Percentiles rank a stretch among this genome's conserved stretches.
phyloP scores from a whole-genome alignment of 2,113 vertebrate genomes.

The Thamnaconus septentrionalis region DNA sequence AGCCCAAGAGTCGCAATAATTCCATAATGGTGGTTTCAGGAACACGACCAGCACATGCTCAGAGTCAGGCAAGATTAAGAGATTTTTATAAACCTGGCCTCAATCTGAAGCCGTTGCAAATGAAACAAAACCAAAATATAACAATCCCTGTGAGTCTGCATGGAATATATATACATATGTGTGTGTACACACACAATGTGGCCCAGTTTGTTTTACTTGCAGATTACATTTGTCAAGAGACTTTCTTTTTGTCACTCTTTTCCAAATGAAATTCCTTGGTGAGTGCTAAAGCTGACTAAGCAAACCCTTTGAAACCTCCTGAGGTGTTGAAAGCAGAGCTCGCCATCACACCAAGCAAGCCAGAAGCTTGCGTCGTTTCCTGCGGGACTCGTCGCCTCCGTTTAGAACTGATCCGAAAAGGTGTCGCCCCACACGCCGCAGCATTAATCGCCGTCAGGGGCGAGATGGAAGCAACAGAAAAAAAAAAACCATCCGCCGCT shows the following conservation, averaged over 20 bases:
- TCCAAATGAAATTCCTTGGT: slow-evolving; percentile 21
- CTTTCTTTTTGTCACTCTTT: slow-evolving; percentile 22
- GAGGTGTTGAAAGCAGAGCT: slow-evolving; percentile 23
- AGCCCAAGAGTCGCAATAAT: slow-evolving; percentile 1
- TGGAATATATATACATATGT: neutral
- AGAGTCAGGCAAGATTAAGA: slow-evolving; percentile 62
- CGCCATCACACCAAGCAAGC: neutral
- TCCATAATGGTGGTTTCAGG: slow-evolving; percentile 33
- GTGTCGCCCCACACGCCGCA: slow-evolving; percentile 38
- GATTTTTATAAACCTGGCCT: slow-evolving; percentile 61
- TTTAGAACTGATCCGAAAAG: slow-evolving; percentile 38
- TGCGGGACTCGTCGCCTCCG: slow-evolving; percentile 40
- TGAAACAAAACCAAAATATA: slow-evolving; percentile 49
- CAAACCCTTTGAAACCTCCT: slow-evolving; percentile 5
- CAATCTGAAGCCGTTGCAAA: slow-evolving; percentile 47
- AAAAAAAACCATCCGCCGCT: slow-evolving; percentile 55
- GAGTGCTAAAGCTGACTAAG: slow-evolving; percentile 26
- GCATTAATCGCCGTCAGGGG: slow-evolving; percentile 67
- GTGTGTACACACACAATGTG: slow-evolving; percentile 21
- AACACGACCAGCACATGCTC: slow-evolving; percentile 60
- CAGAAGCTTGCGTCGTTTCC: slow-evolving; percentile 38
- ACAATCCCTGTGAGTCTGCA: slow-evolving; percentile 29
- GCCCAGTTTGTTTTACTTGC: slow-evolving; percentile 42
- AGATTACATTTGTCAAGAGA: slow-evolving; percentile 30
- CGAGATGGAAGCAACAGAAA: slow-evolving; percentile 55